Evolutionary conservation across 2,888 invertebrate genomes (phyloP), one percentile per base, ranked within the genome.

Genomic region (Acleris emargana): DNA sequence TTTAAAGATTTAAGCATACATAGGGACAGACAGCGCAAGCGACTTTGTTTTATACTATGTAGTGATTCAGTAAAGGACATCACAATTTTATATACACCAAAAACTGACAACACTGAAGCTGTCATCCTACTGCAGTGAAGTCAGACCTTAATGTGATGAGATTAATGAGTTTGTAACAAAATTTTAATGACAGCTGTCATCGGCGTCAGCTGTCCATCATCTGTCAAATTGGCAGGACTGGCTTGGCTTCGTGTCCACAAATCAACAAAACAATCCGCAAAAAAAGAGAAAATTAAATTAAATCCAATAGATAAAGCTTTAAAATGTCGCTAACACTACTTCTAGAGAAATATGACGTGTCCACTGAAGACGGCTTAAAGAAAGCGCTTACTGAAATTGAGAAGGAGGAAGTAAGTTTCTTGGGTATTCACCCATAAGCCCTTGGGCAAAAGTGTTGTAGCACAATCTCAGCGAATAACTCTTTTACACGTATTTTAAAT

Each of bases 281-380:
- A 32, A 32, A 32, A 32, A 54, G 20, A 49, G 43, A 58, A 47
- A 47, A 42, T 54, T 47, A 38, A 18, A 51, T 55, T 55, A 47
- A 58, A 32, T 64, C 25, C 16, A 47, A n/a, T 18, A 43, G 42
- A 52, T 17, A 53, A 64, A 6, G 47, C 17, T 38, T 58, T 6
- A 69, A 22, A 52, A 88, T 88, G 88, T 87, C 88, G 5, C 66
- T 92, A 67, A 76, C 86, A 57, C 76, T 91, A 42, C 76, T 92
- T 18, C 75, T 92, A 70, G 91, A 92, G 70, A 91, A 91, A 71
- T 92, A 90, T 67, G 92, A 92, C 78, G 89, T 92, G 2, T 91
- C 93, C 61, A 93, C 93, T 50, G 93, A 93, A 60, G 93, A 93
- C 70, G 94, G 94, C 50, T 89, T 95, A 64, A 93, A 93, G 72